Evolutionary conservation across 1,140 invertebrate species (phyloP).

Genomic region (Trichogramma pretiosum): DNA sequence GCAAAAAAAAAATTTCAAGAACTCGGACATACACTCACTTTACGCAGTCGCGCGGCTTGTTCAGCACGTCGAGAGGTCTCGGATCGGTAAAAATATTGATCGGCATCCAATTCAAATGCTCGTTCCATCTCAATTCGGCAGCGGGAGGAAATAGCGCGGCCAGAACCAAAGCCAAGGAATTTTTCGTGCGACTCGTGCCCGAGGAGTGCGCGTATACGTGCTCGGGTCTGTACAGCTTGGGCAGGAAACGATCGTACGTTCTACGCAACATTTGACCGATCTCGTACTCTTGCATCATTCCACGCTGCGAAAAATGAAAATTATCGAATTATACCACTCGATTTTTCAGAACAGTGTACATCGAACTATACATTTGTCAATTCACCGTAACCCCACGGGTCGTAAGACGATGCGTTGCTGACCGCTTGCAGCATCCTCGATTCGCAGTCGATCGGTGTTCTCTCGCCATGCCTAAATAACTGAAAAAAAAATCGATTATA

Average conservation of each 20-base stretch:
- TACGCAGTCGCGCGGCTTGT: background rate
- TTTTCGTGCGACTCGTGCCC: conserved; percentile 50
- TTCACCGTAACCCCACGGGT: conserved; percentile 45
- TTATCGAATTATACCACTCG: background rate
- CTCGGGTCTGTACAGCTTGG: conserved; percentile 39
- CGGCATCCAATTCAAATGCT: conserved; percentile 15
- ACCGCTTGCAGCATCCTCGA: conserved; percentile 41
- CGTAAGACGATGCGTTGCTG: conserved; percentile 22
- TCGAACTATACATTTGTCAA: conserved; percentile 43
- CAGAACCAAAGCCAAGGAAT: conserved; percentile 48
- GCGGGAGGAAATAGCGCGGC: conserved; percentile 49
- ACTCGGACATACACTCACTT: background rate
- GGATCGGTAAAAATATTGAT: conserved; percentile 3
- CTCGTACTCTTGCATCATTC: conserved; percentile 11
- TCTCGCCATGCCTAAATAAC: conserved; percentile 50
- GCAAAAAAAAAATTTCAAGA: background rate
- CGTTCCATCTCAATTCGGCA: conserved; percentile 41
- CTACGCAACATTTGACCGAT: conserved; percentile 47
- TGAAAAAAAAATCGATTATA: conserved; percentile 18
- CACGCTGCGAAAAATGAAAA: background rate
- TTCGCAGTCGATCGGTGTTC: conserved; percentile 43
- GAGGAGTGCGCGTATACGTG: conserved; percentile 43
- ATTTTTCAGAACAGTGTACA: background rate
- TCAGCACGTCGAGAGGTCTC: background rate
- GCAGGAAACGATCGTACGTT: conserved; percentile 45